Base-by-base conservation (phyloP, 2,888 invertebrate species). In the Oxycera nigricornis region DNA sequence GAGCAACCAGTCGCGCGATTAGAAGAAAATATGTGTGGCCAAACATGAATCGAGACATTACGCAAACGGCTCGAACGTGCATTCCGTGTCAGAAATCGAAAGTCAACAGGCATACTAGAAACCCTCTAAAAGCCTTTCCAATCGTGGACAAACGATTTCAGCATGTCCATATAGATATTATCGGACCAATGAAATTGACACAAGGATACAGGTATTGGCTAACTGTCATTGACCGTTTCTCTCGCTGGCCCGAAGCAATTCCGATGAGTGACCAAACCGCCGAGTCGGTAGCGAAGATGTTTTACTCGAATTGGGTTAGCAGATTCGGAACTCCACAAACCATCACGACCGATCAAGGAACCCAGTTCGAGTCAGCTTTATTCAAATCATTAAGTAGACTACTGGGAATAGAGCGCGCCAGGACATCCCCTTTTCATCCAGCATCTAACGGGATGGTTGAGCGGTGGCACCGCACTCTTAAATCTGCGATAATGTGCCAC, bases 221-320 rank as follows among this genome's bases (percentile, higher is more conserved):
- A 20, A 57, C 6, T 2, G 14, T 24, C 2, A 76, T 81, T 6
- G 79, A 81, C 61, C 68, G 79, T 7, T 79, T 77, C 62, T 79
- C 81, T 2, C 73, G 81, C 7, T 82, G 82, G 82, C 78, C 80
- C 4, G 81, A 81, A 74, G 80, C 79, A 4, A 72, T 78, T 6
- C 81, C 82, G 1, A 26, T 82, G 6, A 62, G 31, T 28, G 17
- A 24, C 50, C 28, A 20, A n/a, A 30, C 14, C 4, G 20, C 41
- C 17, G 28, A 57, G 6, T 41, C n/a, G 22, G 73, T 62, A n/a
- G 35, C 57, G 26, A 39, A 46, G 35, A n/a, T 28, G 17, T 61
- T 46, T 9, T 68, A 11, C 26, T 31, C 14, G 2, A 57, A 50
- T 6, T 46, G 20, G 39, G 72, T 52, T 14, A 24, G 1, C 17